phyloP scores from a whole-genome alignment of 2,797 vertebrate genomes.

The Chelon labrosus region DNA sequence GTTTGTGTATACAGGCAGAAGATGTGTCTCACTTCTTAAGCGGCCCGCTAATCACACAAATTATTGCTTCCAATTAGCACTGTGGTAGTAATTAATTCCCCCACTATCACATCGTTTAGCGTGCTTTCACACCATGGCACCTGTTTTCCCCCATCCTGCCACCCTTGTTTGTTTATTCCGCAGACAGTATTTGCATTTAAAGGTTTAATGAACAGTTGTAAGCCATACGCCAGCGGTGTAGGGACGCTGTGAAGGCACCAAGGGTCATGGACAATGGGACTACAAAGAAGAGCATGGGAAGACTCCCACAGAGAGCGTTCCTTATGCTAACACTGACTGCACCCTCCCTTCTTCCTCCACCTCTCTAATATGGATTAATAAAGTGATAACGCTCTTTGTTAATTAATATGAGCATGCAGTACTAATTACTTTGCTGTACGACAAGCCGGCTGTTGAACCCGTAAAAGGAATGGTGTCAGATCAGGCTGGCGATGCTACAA shows the following conservation, averaged over 20 bases:
- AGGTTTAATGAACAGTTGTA: conserved; percentile 92
- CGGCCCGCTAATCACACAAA: conserved; percentile 99
- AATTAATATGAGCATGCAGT: conserved; percentile 96
- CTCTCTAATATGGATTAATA: conserved; percentile 93
- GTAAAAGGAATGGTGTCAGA: conserved; percentile 80
- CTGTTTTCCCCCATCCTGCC: conserved; percentile 94
- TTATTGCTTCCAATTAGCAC: conserved; percentile 99
- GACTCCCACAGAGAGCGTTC: conserved; percentile 89
- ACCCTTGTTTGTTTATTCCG: conserved; percentile 97
- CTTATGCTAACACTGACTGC: conserved; percentile 37
- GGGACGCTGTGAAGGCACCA: conserved; percentile 65
- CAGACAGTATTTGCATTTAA: conserved; percentile 97
- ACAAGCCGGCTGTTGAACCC: conserved; percentile 90
- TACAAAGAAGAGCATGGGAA: conserved; percentile 67
- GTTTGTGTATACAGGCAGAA: conserved; percentile 69
- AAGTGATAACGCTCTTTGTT: conserved; percentile 95
- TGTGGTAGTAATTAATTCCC: conserved; percentile 99
- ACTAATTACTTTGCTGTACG: conserved; percentile 95
- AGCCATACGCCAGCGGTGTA: conserved; percentile 82
- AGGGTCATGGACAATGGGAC: conserved; percentile 60
- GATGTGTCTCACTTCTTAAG: conserved; percentile 96
- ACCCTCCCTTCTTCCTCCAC: conserved; percentile 53
- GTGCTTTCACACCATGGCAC: conserved; percentile 97
- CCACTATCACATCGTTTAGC: conserved; percentile 99
- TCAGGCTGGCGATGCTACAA: conserved; percentile 64